Evolutionary conservation across 2,113 vertebrate genomes (phyloP), one percentile per base, ranked within the genome.

Genomic region (Nibea coibor): DNA sequence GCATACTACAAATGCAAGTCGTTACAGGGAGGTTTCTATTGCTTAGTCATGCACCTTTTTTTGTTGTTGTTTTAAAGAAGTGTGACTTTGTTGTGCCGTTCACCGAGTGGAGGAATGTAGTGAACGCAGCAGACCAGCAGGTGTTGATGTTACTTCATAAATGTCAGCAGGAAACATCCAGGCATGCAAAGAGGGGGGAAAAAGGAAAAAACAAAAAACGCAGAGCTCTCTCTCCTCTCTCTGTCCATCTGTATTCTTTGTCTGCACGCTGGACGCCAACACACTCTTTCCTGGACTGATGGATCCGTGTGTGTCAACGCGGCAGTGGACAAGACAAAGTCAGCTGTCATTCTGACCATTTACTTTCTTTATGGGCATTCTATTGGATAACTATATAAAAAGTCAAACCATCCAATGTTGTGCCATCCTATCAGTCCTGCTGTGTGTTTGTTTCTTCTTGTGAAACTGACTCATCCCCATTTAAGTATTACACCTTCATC

Each of bases 121-220:
- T 80, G 56, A 76, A 63, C 2, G 22, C 26, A 16, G 50, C 31
- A 54, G 9, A 70, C 77, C 69, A 65, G 81, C 78, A 82, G 75
- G 24, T 82, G 79, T 54, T 54, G 71, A 69, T 75, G 61, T 76
- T 69, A 72, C 74, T 67, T 78, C 17, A 75, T 78, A 42, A 77
- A 77, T 65, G 47, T 70, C 73, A 69, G 45, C 2, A 72, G 16
- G 28, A 63, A 70, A 78, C 59, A 66, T 47, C 22, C 45, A 70
- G 26, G 22, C 4, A 9, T 26, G 4, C 22, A 64, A 59, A 51
- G 35, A 28, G 20, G 24, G 24, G 24, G 24, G 35, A n/a, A 54
- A 22, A 19, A 24, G 57, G 22, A 59, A 54, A 39, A 51, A 26
- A n/a, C 57, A 54, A 59, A 54, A 39, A 58, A 26, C 8, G 20